Conservation (phyloP, 2,888 invertebrate species). For the Flexamia atlantica region DNA sequence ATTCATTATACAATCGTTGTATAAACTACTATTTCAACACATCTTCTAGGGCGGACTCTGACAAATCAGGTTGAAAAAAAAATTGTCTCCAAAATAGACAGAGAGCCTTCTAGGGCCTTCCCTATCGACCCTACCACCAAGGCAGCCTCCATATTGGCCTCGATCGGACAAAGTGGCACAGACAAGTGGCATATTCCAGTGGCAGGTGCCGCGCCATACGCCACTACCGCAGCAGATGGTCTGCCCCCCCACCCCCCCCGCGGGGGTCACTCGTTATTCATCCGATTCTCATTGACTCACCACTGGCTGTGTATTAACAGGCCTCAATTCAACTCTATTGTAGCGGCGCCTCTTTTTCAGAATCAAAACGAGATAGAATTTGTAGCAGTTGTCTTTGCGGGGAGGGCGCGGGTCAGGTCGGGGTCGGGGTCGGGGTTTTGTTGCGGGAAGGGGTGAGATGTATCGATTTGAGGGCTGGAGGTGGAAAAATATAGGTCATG, state of each 20-base stretch:
- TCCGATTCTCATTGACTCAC: conserved; percentile 68
- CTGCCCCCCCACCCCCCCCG: conserved; percentile 53
- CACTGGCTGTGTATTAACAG: conserved; percentile 56
- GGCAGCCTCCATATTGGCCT: not conserved
- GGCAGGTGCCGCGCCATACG: conserved; percentile 50
- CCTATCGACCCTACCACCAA: not conserved
- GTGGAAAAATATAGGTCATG: not conserved
- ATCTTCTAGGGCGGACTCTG: too few species aligned
- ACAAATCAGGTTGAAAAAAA: too few species aligned
- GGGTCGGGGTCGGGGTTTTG: conserved; percentile 30
- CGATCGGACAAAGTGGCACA: not conserved
- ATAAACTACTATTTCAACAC: too few species aligned
- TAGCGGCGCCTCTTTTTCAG: conserved; percentile 46
- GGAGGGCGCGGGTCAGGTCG: conserved; percentile 45
- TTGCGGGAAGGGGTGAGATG: conserved; percentile 3
- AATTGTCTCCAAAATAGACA: too few species aligned
- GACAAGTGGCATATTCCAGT: conserved; percentile 56
- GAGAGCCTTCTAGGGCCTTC: too few species aligned
- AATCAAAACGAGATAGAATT: conserved; percentile 60
- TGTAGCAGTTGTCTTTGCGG: conserved; percentile 57
- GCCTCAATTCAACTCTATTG: conserved; percentile 45
- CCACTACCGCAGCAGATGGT: conserved; percentile 66
- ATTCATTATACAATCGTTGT: too few species aligned
- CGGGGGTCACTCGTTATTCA: conserved; percentile 55
- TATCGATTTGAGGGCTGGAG: not conserved